Evolutionary conservation across 2,797 vertebrate species (phyloP).

Genomic region (Poecilia velifera): DNA sequence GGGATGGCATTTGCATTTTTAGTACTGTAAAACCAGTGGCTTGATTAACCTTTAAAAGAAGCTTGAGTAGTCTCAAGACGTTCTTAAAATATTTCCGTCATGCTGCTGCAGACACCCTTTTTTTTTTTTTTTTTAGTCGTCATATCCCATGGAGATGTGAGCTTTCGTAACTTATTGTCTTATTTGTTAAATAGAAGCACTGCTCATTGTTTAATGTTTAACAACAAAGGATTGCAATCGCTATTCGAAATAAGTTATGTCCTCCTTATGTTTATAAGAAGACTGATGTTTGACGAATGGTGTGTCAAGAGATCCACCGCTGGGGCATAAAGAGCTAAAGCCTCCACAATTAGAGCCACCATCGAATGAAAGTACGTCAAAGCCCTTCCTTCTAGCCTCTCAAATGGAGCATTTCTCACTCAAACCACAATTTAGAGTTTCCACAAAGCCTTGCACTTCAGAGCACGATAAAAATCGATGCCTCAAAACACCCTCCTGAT

Average conservation of each 20-base stretch:
- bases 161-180: not conserved
- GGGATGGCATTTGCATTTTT: not conserved
- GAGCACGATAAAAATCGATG: constrained; percentile 64
- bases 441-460: constrained; percentile 58
- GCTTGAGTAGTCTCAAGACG: not conserved
- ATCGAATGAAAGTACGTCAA: constrained; percentile 62
- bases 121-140: not conserved
- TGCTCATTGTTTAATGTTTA: not conserved
- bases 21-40: not conserved
- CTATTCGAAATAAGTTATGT: constrained; percentile 17
- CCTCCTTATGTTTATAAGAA: constrained; percentile 16
- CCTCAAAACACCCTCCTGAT: constrained; percentile 58
- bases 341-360: constrained; percentile 27
- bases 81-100: not conserved
- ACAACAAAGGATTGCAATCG: not conserved
- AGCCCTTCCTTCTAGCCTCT: constrained; percentile 42
- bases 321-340: constrained; percentile 31
- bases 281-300: constrained; percentile 45
- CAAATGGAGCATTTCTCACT: constrained; percentile 59
- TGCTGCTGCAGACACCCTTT: not conserved
- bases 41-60: not conserved
- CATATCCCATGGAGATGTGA: not conserved
- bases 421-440: constrained; percentile 53
- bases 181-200: not conserved
- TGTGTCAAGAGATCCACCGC: constrained; percentile 47